Base-by-base conservation (phyloP, 2,888 invertebrate genomes). In the Galerucella nymphaeae region DNA sequence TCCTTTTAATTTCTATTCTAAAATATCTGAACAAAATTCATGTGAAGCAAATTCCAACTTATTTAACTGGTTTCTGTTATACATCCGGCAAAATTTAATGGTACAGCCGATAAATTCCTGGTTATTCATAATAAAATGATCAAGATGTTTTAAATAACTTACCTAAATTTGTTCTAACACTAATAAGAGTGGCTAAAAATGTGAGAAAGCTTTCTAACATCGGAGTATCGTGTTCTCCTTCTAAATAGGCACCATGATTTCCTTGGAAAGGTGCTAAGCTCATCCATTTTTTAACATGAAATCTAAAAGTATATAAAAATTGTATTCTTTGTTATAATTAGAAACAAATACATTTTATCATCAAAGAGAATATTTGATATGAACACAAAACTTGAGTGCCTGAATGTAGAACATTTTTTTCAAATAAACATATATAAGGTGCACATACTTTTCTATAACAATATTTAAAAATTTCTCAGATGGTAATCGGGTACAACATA, bases 161-260 rank as follows among this genome's bases (percentile, higher is more conserved):
- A 93, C 95, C 95, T 71, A 96, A 89, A 86, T 97, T 96, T 53
- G 96, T 97, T 81, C 97, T 89, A 10, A 96, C 93, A 71, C 94
- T 94, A 67, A 97, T 92, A 64, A 98, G 89, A 14, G 96, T 96
- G 9, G 96, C 95, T 57, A 98, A 90, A 87, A 97, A 97, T 71
- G 95, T 95, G 68, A 98, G 90, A 74, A 96, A 94, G 61, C 96
- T 96, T 85, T 98, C 98, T 77, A 98, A 89, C 97, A 98, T 97
- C 2, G 91, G 90, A 77, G 94, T 91, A 83, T 96, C 94, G 82
- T 96, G 94, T 82, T 97, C 96, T 30, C 92, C 91, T 74, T 94
- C 94, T 63, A 91, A 86, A 70, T 87, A 87, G 0, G 83, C 80
- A 80, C 88, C 89, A 82, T 92, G 92, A 13, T 90, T 90, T 30